Evolutionary conservation across 2,113 vertebrate species (phyloP).

Genomic region (Oreocharis arfaki): DNA sequence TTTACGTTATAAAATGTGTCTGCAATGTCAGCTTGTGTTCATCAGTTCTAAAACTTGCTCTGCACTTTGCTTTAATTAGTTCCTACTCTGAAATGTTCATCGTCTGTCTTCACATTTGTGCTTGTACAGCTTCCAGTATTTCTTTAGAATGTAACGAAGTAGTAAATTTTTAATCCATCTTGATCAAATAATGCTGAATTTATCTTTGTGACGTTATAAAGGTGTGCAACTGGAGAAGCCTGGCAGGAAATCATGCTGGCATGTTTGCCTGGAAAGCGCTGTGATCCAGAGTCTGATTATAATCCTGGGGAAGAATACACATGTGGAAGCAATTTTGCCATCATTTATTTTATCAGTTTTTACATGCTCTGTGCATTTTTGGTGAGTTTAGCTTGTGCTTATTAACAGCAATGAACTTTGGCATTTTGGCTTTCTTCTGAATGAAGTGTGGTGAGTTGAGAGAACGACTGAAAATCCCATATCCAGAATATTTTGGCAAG

Average conservation of each 20-base stretch:
- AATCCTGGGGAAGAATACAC: slow-evolving; percentile 90
- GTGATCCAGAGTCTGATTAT: slow-evolving; percentile 92
- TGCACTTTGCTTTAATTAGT: background rate
- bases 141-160: background rate
- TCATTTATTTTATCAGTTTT: slow-evolving; percentile 97
- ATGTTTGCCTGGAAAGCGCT: slow-evolving; percentile 91
- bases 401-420: background rate
- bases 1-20: background rate
- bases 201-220: slow-evolving; percentile 53
- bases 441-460: background rate
- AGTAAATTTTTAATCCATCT: background rate
- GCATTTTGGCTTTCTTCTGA: background rate
- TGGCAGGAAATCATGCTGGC: slow-evolving; percentile 99
- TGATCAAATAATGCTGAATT: background rate
- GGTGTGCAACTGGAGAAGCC: slow-evolving; percentile 96
- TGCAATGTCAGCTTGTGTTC: background rate
- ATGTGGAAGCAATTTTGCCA: slow-evolving; percentile 95
- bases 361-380: slow-evolving; percentile 99
- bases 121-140: background rate
- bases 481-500: background rate
- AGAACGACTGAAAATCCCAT: background rate
- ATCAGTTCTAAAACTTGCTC: background rate
- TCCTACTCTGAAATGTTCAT: background rate
- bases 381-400: slow-evolving; percentile 70
- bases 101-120: background rate